These are phyloP conservation scores for Acipenser ruthenus DNA, from an alignment of 2,797 vertebrate genomes.

Conservation along the genomic window DNA sequence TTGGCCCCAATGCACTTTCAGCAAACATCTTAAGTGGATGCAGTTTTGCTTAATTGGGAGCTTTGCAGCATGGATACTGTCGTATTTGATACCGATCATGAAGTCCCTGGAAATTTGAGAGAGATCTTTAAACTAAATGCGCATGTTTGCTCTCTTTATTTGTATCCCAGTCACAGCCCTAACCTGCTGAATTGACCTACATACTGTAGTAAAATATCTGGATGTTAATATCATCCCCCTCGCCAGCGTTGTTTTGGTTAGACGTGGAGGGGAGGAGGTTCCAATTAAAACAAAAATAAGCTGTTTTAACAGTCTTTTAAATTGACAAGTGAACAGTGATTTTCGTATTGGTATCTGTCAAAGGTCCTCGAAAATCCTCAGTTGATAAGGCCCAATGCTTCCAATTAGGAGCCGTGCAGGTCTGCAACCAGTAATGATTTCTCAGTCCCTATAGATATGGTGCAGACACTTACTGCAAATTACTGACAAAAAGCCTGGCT, in stretches of 20 bases:
- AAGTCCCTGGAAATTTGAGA: slow-evolving; percentile 53
- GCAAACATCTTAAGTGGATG: slow-evolving; percentile 69
- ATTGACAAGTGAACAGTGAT: slow-evolving; percentile 99
- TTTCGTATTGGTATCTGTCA: slow-evolving; percentile 99
- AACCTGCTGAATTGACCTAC: slow-evolving; percentile 62
- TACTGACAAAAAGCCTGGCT: slow-evolving; percentile 92
- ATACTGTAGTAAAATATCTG: slow-evolving; percentile 32
- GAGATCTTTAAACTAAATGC: slow-evolving; percentile 56
- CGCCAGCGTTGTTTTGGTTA: slow-evolving; percentile 37
- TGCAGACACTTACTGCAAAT: slow-evolving; percentile 97
- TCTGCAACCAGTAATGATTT: slow-evolving; percentile 94
- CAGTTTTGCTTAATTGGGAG: slow-evolving; percentile 72
- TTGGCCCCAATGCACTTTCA: slow-evolving; percentile 52
- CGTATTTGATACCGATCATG: slow-evolving; percentile 62
- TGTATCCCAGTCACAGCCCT: slow-evolving; percentile 41
- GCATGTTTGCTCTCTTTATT: slow-evolving; percentile 48
- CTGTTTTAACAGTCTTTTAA: slow-evolving; percentile 97
- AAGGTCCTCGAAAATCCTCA: slow-evolving; percentile 92
- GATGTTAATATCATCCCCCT: no score
- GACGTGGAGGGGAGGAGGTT: slow-evolving; percentile 66
- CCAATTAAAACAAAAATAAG: slow-evolving; percentile 97
- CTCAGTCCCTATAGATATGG: slow-evolving; percentile 83
- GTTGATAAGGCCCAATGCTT: slow-evolving; percentile 99
- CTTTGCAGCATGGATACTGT: slow-evolving; percentile 54
- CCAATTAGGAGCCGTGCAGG: slow-evolving; percentile 91